Percentiles rank a stretch among this genome's conserved stretches.
Evolutionary conservation across 2,888 invertebrate species (phyloP).

Genomic region (Agriopis aurantiaria): DNA sequence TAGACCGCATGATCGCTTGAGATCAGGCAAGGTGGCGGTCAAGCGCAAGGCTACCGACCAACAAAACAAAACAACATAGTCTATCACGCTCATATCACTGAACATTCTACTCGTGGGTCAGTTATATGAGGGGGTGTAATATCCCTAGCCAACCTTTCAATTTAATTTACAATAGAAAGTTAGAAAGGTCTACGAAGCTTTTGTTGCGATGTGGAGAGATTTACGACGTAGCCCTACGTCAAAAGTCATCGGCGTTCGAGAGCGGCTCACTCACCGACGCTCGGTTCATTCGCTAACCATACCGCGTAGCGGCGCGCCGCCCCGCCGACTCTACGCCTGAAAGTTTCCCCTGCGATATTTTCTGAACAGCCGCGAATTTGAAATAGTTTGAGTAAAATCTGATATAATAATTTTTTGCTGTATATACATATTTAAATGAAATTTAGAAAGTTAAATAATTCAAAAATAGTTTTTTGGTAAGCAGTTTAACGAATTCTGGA

Average conservation of each 20-base stretch:
- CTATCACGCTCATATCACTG: background rate
- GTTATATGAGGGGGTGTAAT: background rate
- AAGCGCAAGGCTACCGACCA: too few relatives aligned
- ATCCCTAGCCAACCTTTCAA: constrained; percentile 5
- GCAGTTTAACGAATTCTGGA: background rate
- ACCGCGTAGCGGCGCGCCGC: constrained; percentile 68
- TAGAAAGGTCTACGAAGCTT: constrained; percentile 8
- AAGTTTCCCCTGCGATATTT: constrained; percentile 66
- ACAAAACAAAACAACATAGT: background rate
- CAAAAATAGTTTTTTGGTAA: background rate
- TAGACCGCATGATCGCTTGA: too few relatives aligned
- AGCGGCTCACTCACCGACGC: constrained; percentile 41
- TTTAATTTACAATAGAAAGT: constrained; percentile 22
- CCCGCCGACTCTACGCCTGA: constrained; percentile 57
- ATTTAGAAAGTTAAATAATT: too few relatives aligned
- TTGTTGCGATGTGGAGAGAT: constrained; percentile 22
- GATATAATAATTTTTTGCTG: background rate
- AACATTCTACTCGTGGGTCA: background rate
- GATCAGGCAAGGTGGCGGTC: too few relatives aligned
- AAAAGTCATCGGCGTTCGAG: constrained; percentile 13
- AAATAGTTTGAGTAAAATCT: background rate
- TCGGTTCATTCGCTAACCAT: constrained; percentile 69
- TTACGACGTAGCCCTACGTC: constrained; percentile 13
- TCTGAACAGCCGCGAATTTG: constrained; percentile 34
- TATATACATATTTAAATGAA: background rate